Evolutionary conservation across 1,140 invertebrate genomes (phyloP), one percentile per base, ranked within the genome.

Genomic region (Monomorium pharaonis): DNA sequence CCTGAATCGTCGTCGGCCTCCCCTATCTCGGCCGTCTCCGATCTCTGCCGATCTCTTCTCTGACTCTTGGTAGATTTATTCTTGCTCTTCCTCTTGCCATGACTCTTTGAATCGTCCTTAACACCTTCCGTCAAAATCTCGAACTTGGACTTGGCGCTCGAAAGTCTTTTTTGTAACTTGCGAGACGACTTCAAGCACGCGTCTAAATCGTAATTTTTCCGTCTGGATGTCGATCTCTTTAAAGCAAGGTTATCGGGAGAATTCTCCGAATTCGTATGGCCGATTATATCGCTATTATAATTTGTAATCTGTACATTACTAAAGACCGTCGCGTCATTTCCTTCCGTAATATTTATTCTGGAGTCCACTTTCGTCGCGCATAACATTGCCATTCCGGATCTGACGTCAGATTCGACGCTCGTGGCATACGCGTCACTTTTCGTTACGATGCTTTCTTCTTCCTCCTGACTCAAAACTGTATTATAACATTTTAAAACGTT

Each of bases 1-100:
- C 95, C 95, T 0, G 94, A 95, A 89, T 95, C 95, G 47, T 95
- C 95, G 21, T 95, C 95, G 16, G 93, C 94, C 49, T 91, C 92
- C 0, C 92, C 93, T 37, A 93, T 93, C 16, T 91, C 91, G 2
- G 85, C 81, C 1, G 89, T 76, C 0, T 88, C 67, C 18, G 89
- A 84, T 80, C 89, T 90, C 24, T 93, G 92, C 30, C 92, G 88
- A 60, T 94, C 94, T 70, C 92, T 93, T 62, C 93, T 92, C 27
- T 92, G 93, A 75, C 94, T 95, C 47, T 94, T 93, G 2, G 94
- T 95, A 16, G 94, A 77, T 86, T 94, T 91, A 18, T 90, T 92
- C 63, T 93, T 94, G 18, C 86, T 88, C 69, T 92, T 92, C 0
- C 84, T 87, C 16, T 90, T 93, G 4, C 49, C 54, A 21, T 85